Evolutionary conservation across 2,888 invertebrate genomes (phyloP), one percentile per base, ranked within the genome.

Genomic region (Dasypogon diadema): DNA sequence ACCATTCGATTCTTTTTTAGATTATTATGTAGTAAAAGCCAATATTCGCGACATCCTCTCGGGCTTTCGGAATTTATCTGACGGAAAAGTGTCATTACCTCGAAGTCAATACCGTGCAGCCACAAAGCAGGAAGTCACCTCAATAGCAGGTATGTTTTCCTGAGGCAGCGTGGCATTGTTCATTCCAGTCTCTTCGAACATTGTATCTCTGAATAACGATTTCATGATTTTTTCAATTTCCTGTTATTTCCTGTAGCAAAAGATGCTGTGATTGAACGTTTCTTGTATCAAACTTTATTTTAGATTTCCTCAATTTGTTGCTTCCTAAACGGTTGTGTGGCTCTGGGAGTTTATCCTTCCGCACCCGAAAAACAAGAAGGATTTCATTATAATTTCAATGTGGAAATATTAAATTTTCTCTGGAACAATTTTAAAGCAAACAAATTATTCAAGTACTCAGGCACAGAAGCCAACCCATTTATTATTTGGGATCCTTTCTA

Each of bases 211-310:
- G 21, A 54, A 54, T 70, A 70, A 70, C 70, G 73, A 24, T 73
- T 58, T 73, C 26, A 73, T 37, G 42, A 26, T 58, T 75, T 75
- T 75, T 75, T 70, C 70, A 75, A 75, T 75, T 75, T 75, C 75
- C 75, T 75, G 56, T 48, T 54, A 75, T 70, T 75, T 75, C 75
- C 70, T 56, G 75, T 70, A 30, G 14, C 51, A 55, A 70, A 75
- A 75, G 75, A 75, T 70, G 75, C n/a, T 68, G 24, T 70, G 75
- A 75, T 75, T 75, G 75, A 75, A 75, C 68, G 70, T 75, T 70
- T 75, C 75, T 75, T 51, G 70, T 70, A 70, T 55, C 54, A 55
- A 55, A 68, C 58, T 30, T 75, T 70, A 75, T 75, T 70, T 75
- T 55, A 30, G 75, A 75, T 75, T 75, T 75, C 75, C 75, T 68